Base-by-base conservation (phyloP, 2,888 invertebrate species). In the Hypolimnas misippus region DNA sequence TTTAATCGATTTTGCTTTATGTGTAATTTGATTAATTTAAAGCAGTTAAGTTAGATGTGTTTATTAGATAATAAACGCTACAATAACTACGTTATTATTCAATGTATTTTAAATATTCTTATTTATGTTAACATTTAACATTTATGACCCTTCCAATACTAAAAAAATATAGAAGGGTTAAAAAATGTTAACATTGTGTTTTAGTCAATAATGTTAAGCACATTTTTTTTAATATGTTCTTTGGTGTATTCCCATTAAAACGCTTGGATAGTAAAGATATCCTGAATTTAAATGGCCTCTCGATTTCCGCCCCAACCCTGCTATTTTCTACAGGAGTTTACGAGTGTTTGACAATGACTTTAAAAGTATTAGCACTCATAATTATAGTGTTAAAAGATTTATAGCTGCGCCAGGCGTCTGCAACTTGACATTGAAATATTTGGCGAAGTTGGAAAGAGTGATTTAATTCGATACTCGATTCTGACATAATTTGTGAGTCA, bases 401-500 rank as follows among this genome's bases (percentile, higher is more conserved):
- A 62, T 55, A 40, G 19, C 16, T 14, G 38, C 17, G 55, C 12
- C 17, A 55, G 17, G 42, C 56, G 49, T 57, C 55, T 56, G 25
- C 50, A 56, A 44, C 49, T 64, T 76, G 77, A 76, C 76, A 75
- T 76, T 79, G 78, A 72, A 71, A 67, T 63, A 59, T 51, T 69
- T 63, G 35, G 65, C 63, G 55, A 66, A 68, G 70, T 58, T 54
- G 66, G 59, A 67, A 75, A 76, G 77, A 76, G 73, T 72, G 61
- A 63, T 71, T 62, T 63, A 66, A 68, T 68, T 72, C 62, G 49
- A 66, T 62, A 67, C 63, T 62, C 63, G 59, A 55, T 52, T 61
- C 53, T 66, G 65, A 61, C 59, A 62, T 65, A 62, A 58, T 56
- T 14, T 8, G 44, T 71, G 70, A 71, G 72, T 74, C 75, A 74